Percentiles rank a stretch among this genome's conserved stretches.
Evolutionary conservation across 2,888 invertebrate genomes (phyloP).

Genomic region (Ischnus inquisitorius): DNA sequence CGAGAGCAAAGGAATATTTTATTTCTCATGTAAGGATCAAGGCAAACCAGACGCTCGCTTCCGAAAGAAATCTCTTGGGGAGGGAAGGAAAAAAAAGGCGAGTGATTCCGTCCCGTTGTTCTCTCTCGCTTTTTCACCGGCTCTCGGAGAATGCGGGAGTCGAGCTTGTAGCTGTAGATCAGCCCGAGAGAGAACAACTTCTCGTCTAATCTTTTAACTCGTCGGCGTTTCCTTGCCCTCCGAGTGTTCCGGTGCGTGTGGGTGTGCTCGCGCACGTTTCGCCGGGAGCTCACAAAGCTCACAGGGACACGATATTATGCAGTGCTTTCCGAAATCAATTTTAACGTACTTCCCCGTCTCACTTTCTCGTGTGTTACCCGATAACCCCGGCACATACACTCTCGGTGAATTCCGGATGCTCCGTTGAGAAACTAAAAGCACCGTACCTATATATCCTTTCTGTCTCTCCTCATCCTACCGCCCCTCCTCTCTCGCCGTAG

Average conservation of each 20-base stretch:
- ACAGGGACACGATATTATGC: conserved; percentile 43
- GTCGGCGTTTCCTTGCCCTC: not conserved
- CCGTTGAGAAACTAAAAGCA: conserved; percentile 27
- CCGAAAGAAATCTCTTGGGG: conserved; percentile 27
- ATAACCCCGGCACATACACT: conserved; percentile 23
- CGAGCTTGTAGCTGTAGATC: not conserved
- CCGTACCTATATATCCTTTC: not conserved
- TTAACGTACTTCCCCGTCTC: conserved; percentile 36
- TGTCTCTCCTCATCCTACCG: not conserved
- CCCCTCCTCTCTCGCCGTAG: not conserved
- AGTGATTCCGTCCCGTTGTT: conserved; percentile 1
- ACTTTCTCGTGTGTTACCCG: conserved; percentile 25
- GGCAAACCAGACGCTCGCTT: conserved; percentile 9
- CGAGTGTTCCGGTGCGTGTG: not conserved
- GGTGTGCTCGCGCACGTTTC: not conserved
- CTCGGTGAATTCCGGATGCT: conserved; percentile 47
- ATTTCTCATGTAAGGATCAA: conserved; percentile 47
- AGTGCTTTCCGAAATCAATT: conserved; percentile 59
- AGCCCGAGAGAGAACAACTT: not conserved
- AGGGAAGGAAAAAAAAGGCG: conserved; percentile 4
- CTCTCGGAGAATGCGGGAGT: not conserved
- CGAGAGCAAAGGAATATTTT: conserved; percentile 42
- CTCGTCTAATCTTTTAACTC: conserved; percentile 44
- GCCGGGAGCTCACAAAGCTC: conserved; percentile 19
- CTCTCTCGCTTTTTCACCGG: not conserved